Percentiles rank a stretch among this genome's conserved stretches.
These are phyloP conservation scores for Saccostrea echinata DNA, from an alignment of 1,140 invertebrate species.

Conservation along the genomic window DNA sequence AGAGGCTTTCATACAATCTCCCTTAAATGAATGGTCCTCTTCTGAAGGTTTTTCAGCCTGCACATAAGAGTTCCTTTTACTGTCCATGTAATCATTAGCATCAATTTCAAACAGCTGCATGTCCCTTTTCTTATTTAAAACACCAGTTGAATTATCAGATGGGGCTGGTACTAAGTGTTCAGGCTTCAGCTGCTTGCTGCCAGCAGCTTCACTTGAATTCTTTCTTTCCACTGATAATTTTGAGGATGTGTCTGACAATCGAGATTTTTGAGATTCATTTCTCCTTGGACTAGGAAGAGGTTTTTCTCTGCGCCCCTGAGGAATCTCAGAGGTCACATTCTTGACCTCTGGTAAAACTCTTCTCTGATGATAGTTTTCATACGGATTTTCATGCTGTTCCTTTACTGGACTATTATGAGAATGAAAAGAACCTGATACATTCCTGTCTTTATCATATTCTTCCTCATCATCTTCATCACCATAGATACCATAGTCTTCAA, in stretches of 20 bases:
- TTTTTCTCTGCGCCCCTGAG: not conserved
- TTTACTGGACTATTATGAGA: conserved; percentile 22
- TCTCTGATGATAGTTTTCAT: conserved; percentile 25
- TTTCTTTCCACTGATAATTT: conserved; percentile 15
- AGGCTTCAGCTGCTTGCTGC: conserved; percentile 36
- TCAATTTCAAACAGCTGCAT: conserved; percentile 12
- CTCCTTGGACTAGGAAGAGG: conserved; percentile 22
- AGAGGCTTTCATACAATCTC: conserved; percentile 12
- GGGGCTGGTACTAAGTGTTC: conserved; percentile 50
- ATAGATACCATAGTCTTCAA: conserved; percentile 58
- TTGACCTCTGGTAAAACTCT: conserved; percentile 40
- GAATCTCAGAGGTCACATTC: conserved; percentile 10
- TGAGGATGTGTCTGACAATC: conserved; percentile 20
- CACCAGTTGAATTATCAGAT: conserved; percentile 24
- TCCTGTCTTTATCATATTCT: conserved; percentile 29
- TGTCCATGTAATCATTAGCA: not conserved
- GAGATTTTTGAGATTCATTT: conserved; percentile 9
- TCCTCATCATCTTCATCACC: conserved; percentile 59
- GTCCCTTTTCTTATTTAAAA: not conserved
- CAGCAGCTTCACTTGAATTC: not conserved
- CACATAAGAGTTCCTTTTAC: conserved; percentile 50
- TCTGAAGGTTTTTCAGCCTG: conserved; percentile 53
- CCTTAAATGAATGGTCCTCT: conserved; percentile 22
- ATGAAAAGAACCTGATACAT: conserved; percentile 25
- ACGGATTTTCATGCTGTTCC: conserved; percentile 25